Percentiles rank a stretch among this genome's conserved stretches.
phyloP scores from a whole-genome alignment of 2,888 invertebrate species.

The Hoplodrina ambigua region DNA sequence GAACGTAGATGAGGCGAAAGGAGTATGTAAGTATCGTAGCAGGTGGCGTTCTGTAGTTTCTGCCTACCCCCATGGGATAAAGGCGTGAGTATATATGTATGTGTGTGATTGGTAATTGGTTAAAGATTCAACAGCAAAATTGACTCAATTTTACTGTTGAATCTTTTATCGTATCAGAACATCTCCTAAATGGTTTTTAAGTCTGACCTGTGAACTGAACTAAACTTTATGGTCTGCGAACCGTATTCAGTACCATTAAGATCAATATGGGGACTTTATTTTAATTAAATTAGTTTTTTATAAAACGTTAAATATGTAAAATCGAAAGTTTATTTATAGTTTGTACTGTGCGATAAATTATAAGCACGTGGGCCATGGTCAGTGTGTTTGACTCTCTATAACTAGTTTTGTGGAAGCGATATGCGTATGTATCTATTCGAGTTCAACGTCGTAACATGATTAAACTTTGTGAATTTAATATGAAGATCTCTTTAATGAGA shows the following conservation, averaged over 20 bases:
- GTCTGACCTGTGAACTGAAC: not conserved
- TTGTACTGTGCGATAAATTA: constrained; percentile 4
- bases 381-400: constrained; percentile 11
- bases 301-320: constrained; percentile 39
- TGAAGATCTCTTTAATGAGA: no score
- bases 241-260: constrained; percentile 13
- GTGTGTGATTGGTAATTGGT: no score
- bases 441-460: not conserved
- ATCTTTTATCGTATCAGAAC: not conserved
- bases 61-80: no score
- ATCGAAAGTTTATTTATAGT: constrained; percentile 41
- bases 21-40: no score
- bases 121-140: no score
- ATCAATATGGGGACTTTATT: constrained; percentile 15
- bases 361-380: constrained; percentile 14
- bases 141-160: no score
- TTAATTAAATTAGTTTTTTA: constrained; percentile 11
- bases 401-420: constrained; percentile 3
- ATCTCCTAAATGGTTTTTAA: not conserved
- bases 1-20: no score
- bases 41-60: no score
- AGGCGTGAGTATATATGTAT: no score
- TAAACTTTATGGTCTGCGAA: not conserved
- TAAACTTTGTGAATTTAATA: no score
- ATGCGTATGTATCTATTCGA: not conserved